Base-by-base conservation (phyloP, 2,888 invertebrate species). In the Cheilosia scutellata region DNA sequence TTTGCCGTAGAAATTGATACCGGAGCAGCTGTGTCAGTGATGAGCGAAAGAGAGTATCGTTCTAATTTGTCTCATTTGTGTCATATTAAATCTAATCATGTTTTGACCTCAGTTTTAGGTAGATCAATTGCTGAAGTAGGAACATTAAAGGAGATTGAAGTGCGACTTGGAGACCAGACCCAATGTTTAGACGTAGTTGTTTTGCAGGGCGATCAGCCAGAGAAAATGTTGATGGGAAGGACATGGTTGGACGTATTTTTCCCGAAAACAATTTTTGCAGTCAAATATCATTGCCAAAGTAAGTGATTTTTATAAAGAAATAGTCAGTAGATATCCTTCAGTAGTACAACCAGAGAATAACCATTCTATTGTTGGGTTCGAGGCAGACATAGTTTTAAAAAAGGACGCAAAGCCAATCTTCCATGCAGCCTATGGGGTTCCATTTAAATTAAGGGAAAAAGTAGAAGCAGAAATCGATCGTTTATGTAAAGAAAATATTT, bases 381-480 rank as follows among this genome's bases (percentile, higher is more conserved):
- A 60, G 11, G 63, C 70, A 5, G 78, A 71, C 44, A 71, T 71
- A 0, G 57, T 71, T 42, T 44, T 57, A 40, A 31, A 51, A 44
- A 55, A 47, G 6, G 16, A 37, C 6, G 33, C 60, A 0, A 71
- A 66, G 33, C 33, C 33, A 7, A 33, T 33, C 33, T 33, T 33
- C 42, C 77, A 87, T 27, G 88, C 62, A 76, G 83, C 88, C 0
- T 74, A 88, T 57, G 74, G 74, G 7, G 62, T 88, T 11, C 88
- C 89, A 5, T 87, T 87, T 47, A 87, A 88, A 20, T 27, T 78
- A 11, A 33, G 42, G 44, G 71, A 20, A 29, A 84, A 55, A 66
- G 87, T 53, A 37, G 84, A 70, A 60, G 68, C 27, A 74, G 88
- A 33, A 87, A 88, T 76, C 16, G 88, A 58, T 66, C 82, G 60